These are phyloP conservation scores for Rhagium mordax DNA, from an alignment of 2,888 invertebrate genomes.

Conservation along the genomic window DNA sequence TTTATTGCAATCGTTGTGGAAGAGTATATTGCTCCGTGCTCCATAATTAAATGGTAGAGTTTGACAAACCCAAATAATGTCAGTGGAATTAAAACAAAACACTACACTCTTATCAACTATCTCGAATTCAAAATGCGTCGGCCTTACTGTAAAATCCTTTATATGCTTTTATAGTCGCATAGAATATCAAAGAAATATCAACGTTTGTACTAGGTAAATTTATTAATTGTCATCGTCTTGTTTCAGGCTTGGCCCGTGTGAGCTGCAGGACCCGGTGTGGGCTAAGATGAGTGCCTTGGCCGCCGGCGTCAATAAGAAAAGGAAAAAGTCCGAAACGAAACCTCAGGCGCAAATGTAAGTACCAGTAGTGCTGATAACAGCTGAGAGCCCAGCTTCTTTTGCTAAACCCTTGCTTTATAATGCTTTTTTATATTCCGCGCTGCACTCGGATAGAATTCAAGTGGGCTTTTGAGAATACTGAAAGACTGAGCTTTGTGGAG, in stretches of 20 bases:
- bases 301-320: constrained; percentile 75
- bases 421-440: constrained; percentile 15
- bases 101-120: too few relatives aligned
- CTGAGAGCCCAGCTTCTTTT: constrained; percentile 12
- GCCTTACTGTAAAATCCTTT: too few relatives aligned
- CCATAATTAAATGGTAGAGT: too few relatives aligned
- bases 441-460: constrained; percentile 22
- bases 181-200: too few relatives aligned
- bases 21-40: too few relatives aligned
- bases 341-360: constrained; percentile 78
- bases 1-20: too few relatives aligned
- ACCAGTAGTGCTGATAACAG: constrained; percentile 23
- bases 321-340: constrained; percentile 77
- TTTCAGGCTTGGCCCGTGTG: constrained; percentile 93
- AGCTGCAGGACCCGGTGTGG: constrained; percentile 89
- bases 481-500: constrained; percentile 25
- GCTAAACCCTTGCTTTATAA: constrained; percentile 22
- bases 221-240: constrained; percentile 40
- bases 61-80: too few relatives aligned
- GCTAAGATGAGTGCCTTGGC: constrained; percentile 88
- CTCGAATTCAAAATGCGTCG: too few relatives aligned
- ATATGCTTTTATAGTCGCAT: too few relatives aligned
- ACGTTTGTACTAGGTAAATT: not conserved
- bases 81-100: too few relatives aligned
- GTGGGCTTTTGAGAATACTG: constrained; percentile 25